Evolutionary conservation across 2,113 vertebrate genomes (phyloP).

Genomic region (Entomyzon cyanotis): DNA sequence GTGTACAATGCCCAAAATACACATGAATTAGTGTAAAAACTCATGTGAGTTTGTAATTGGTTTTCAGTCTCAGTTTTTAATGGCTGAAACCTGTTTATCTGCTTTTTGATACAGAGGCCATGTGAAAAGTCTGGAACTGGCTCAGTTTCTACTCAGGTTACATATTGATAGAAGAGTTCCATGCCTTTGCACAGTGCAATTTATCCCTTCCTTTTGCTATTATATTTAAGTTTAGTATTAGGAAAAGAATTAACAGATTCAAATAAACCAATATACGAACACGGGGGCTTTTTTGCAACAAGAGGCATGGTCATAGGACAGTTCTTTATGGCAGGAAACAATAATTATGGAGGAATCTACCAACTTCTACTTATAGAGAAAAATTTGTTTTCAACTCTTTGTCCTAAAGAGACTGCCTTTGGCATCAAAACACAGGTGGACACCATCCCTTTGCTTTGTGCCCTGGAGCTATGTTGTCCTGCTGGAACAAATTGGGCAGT

Average conservation of each 20-base stretch:
- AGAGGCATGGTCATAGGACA: background rate
- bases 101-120: background rate
- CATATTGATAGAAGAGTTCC: background rate
- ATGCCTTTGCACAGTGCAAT: background rate
- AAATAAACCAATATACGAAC: background rate
- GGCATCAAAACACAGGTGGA: background rate
- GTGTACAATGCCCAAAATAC: background rate
- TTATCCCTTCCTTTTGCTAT: background rate
- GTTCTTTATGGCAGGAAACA: background rate
- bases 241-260: background rate
- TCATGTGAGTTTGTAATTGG: background rate
- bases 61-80: background rate
- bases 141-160: background rate
- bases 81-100: background rate
- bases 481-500: background rate
- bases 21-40: background rate
- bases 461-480: background rate
- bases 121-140: background rate
- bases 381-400: background rate
- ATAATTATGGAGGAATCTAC: background rate
- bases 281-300: background rate
- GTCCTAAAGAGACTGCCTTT: background rate
- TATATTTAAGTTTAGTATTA: background rate
- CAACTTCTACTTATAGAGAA: background rate
- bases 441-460: background rate